phyloP scores from a whole-genome alignment of 35 echinoderm and acorn worm species.

The Apostichopus japonicus region DNA sequence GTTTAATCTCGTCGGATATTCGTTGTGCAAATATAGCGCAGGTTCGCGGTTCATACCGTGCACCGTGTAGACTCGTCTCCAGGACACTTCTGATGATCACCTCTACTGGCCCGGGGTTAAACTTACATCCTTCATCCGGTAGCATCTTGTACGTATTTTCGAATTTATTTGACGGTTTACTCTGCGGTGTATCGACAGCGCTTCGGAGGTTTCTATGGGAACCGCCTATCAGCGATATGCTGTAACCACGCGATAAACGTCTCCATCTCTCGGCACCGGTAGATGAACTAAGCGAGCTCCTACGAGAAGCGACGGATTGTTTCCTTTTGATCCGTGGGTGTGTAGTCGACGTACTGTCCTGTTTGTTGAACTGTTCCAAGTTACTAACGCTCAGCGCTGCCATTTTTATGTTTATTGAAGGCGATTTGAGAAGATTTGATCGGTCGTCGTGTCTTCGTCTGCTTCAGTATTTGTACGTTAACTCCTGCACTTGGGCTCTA shows the following conservation, averaged over 20 bases:
- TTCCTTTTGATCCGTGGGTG: conserved; percentile 36
- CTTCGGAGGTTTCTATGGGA: conserved; percentile 28
- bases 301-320: conserved; percentile 68
- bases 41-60: conserved; percentile 74
- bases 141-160: conserved; percentile 96
- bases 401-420: background rate
- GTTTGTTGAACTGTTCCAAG: conserved; percentile 75
- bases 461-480: too few species aligned
- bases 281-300: conserved; percentile 61
- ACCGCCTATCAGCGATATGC: conserved; percentile 40
- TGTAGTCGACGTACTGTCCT: conserved; percentile 37
- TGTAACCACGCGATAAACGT: conserved; percentile 73
- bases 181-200: conserved; percentile 59
- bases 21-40: conserved; percentile 78
- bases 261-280: conserved; percentile 52
- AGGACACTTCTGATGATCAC: conserved; percentile 62
- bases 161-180: conserved; percentile 65
- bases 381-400: conserved; percentile 65
- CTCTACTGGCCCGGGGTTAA: conserved; percentile 49
- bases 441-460: too few species aligned
- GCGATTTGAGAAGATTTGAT: too few species aligned
- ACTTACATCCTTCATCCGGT: conserved; percentile 76
- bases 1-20: conserved; percentile 86
- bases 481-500: too few species aligned
- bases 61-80: conserved; percentile 65